Evolutionary conservation across 2,797 vertebrate species (phyloP).

Genomic region (Neopelma chrysocephalum): DNA sequence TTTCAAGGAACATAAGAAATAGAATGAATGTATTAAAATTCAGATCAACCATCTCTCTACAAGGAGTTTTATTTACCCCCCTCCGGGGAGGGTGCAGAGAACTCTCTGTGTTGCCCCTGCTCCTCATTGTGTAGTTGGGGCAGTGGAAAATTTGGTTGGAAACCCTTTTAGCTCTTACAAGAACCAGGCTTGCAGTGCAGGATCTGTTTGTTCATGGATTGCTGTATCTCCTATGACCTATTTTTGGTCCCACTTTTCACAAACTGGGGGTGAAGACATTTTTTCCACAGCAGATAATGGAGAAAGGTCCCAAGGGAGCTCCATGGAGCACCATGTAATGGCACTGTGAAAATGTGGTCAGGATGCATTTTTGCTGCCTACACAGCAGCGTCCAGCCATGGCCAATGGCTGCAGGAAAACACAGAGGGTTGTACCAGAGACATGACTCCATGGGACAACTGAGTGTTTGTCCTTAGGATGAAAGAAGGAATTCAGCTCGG

Average conservation of each 20-base stretch:
- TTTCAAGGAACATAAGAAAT: neutral
- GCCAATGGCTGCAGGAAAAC: neutral
- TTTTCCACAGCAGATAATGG: neutral
- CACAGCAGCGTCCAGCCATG: neutral
- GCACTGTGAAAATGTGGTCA: neutral
- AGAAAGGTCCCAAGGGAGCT: neutral
- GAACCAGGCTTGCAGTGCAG: neutral
- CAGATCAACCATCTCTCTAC: neutral
- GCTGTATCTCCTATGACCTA: neutral
- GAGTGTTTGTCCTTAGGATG: neutral
- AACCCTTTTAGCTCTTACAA: neutral
- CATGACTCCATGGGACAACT: neutral
- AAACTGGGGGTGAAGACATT: neutral
- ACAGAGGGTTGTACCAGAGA: neutral
- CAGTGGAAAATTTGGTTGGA: neutral
- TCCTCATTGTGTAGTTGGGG: neutral
- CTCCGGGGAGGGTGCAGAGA: neutral
- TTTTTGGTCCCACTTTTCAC: neutral
- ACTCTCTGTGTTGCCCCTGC: neutral
- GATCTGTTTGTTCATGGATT: neutral
- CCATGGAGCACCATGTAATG: fast-evolving
- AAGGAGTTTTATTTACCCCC: neutral
- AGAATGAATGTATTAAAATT: neutral
- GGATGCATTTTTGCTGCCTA: neutral
- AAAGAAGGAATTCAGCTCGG: neutral